These are phyloP conservation scores for Liopterus haemorrhoidalis DNA, from an alignment of 2,888 invertebrate species.

Conservation along the genomic window DNA sequence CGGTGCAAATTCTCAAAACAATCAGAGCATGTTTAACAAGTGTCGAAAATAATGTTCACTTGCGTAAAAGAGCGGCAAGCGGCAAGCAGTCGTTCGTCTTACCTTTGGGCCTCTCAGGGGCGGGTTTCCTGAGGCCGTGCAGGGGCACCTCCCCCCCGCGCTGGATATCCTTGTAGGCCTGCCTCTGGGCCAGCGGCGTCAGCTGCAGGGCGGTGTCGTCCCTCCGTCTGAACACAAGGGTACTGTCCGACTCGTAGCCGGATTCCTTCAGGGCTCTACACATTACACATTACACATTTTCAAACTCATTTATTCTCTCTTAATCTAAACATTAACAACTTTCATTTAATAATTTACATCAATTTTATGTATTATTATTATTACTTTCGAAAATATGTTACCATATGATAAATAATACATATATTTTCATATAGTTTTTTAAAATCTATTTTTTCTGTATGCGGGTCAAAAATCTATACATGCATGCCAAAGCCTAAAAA, in stretches of 20 bases:
- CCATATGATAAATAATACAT: too few relatives aligned
- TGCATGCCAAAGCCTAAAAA: too few relatives aligned
- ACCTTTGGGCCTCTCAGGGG: slow-evolving; percentile 79
- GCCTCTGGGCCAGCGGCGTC: slow-evolving; percentile 76
- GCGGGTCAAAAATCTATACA: too few relatives aligned
- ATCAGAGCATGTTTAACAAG: not conserved
- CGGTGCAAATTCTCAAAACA: too few relatives aligned
- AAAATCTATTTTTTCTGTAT: too few relatives aligned
- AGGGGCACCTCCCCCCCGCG: slow-evolving; percentile 92
- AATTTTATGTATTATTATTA: not conserved
- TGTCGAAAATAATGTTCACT: not conserved
- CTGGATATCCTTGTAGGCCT: slow-evolving; percentile 82
- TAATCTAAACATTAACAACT: not conserved
- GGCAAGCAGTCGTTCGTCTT: slow-evolving; percentile 36
- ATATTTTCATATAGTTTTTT: too few relatives aligned
- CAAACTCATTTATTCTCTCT: not conserved
- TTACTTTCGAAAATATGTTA: not conserved
- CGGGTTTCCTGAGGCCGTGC: slow-evolving; percentile 83
- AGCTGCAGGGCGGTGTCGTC: slow-evolving; percentile 61
- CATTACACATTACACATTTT: too few relatives aligned
- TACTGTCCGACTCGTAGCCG: slow-evolving; percentile 88
- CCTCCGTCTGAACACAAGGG: slow-evolving; percentile 74
- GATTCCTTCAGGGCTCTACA: slow-evolving; percentile 82
- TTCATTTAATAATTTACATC: too few relatives aligned
- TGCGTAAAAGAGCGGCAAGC: too few relatives aligned